phyloP scores from a whole-genome alignment of 1,140 invertebrate species.

The Portunus trituberculatus region DNA sequence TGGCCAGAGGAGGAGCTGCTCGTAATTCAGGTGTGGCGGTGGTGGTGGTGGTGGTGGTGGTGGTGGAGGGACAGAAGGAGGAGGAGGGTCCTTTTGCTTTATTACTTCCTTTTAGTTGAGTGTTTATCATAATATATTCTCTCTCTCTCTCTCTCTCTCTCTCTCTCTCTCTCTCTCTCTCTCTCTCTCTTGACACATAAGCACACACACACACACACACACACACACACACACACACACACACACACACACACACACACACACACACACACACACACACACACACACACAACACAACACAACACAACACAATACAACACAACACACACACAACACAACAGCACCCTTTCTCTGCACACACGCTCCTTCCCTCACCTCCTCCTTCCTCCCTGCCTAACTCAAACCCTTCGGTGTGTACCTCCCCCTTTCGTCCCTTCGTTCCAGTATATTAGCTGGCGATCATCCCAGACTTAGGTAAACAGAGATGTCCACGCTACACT shows the following conservation, averaged over 20 bases:
- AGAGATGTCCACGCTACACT: conserved; percentile 26
- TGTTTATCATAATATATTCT: not conserved
- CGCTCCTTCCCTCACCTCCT: not conserved
- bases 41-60: not conserved
- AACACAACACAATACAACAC: not conserved
- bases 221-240: conserved; percentile 15
- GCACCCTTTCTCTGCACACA: not conserved
- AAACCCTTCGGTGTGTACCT: not conserved
- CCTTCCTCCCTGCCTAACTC: not conserved
- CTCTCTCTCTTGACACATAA: conserved; percentile 5
- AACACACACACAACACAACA: not conserved
- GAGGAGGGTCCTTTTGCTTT: not conserved
- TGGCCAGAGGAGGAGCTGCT: not conserved
- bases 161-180: not conserved
- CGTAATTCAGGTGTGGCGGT: not conserved
- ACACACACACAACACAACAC: not conserved
- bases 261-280: conserved; percentile 1
- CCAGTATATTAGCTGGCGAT: conserved; percentile 62
- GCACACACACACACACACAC: not conserved
- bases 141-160: conserved; percentile 49
- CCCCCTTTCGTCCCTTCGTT: not conserved
- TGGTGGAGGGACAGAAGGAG: not conserved
- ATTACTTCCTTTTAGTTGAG: not conserved
- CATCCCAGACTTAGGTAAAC: conserved; percentile 60
- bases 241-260: conserved; percentile 1